Evolutionary conservation across 2,797 vertebrate species (phyloP).

Genomic region (Acipenser oxyrinchus): DNA sequence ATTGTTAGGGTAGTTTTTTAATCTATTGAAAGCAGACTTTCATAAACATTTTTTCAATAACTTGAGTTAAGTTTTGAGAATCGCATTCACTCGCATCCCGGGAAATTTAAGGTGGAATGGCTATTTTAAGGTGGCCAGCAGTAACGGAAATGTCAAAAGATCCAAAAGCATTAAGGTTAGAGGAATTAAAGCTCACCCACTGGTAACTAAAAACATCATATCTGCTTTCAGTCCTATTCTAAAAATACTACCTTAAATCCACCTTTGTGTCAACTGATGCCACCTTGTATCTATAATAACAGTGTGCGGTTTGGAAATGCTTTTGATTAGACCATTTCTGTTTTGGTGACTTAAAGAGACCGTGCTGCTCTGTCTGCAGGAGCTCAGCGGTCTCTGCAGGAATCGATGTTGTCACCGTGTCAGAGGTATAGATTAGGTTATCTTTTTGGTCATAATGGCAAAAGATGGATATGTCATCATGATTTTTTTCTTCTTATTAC

Average conservation of each 20-base stretch:
- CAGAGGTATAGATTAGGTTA: constrained; percentile 10
- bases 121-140: not conserved
- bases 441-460: constrained; percentile 18
- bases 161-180: no score
- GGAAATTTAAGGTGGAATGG: not conserved
- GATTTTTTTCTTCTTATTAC: not conserved
- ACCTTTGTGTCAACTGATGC: not conserved
- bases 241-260: not conserved
- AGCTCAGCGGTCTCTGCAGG: constrained; percentile 1
- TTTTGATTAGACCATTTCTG: constrained; percentile 4
- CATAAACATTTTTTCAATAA: no score
- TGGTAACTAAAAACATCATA: no score
- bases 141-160: no score
- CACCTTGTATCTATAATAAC: constrained; percentile 9
- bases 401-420: constrained; percentile 2
- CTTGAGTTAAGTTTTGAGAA: not conserved
- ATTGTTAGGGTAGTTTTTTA: no score
- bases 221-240: not conserved
- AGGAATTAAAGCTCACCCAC: no score
- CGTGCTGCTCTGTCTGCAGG: not conserved
- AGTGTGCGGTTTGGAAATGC: constrained; percentile 1
- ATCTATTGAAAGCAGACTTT: no score
- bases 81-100: not conserved
- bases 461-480: constrained; percentile 13
- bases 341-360: constrained; percentile 1